phyloP scores from a whole-genome alignment of 2,113 vertebrate species.

The Silurus glanis region DNA sequence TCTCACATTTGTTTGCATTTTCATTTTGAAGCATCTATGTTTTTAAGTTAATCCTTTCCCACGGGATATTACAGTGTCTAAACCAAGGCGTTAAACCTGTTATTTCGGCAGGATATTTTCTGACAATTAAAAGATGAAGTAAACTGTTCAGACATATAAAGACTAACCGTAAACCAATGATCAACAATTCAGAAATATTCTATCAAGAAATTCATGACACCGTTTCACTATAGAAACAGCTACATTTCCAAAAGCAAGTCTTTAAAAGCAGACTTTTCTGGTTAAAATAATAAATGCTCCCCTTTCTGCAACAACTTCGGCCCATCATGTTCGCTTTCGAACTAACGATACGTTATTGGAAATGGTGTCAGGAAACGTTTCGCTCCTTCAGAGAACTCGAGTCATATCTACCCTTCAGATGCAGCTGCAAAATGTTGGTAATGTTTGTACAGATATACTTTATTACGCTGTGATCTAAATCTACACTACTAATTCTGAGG shows the following conservation, averaged over 20 bases:
- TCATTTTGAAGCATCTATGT: background rate
- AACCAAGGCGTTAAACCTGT: too few species aligned
- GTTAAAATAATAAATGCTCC: background rate
- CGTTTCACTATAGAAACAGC: background rate
- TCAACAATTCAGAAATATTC: background rate
- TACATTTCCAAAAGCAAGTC: background rate
- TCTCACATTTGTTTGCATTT: too few species aligned
- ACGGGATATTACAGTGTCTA: background rate
- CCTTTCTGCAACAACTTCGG: background rate
- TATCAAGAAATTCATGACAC: background rate
- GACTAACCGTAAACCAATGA: background rate
- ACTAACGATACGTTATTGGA: too few species aligned
- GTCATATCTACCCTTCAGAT: background rate
- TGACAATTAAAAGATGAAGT: background rate
- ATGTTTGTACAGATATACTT: background rate
- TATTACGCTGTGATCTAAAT: background rate
- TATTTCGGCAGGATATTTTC: background rate
- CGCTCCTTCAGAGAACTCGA: background rate
- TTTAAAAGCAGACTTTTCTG: background rate
- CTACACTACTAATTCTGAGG: background rate
- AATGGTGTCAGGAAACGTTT: background rate
- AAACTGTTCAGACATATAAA: background rate
- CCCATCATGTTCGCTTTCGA: background rate
- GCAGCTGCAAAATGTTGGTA: background rate
- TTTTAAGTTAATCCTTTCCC: background rate